Conservation (phyloP, 2,888 invertebrate species). For the Tanytarsus gracilentus region DNA sequence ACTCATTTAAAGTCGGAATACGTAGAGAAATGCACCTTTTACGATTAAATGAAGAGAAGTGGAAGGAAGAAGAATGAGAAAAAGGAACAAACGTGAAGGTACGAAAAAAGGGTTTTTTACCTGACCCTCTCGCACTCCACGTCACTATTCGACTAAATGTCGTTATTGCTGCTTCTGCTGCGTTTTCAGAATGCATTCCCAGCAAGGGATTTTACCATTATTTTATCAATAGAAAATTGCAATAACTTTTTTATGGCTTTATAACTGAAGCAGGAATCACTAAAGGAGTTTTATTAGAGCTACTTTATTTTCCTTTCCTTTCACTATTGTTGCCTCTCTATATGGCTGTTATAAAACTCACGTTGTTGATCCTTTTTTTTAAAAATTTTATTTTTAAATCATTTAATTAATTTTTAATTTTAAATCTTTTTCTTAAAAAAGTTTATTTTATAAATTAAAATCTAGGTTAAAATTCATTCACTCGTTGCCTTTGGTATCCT, state of each 20-base stretch:
- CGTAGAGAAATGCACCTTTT: slow-evolving; percentile 23
- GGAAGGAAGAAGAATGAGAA: not conserved
- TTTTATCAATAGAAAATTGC: slow-evolving; percentile 18
- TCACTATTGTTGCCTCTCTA: slow-evolving; percentile 10
- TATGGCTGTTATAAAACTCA: not conserved
- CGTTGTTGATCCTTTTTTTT: too few relatives aligned
- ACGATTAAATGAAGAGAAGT: slow-evolving; percentile 3
- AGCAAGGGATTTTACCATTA: slow-evolving; percentile 12
- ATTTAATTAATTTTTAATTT: too few relatives aligned
- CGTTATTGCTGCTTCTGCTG: too few relatives aligned
- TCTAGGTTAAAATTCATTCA: too few relatives aligned
- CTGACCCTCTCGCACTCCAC: slow-evolving; percentile 20
- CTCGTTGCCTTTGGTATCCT: too few relatives aligned
- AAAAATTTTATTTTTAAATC: too few relatives aligned
- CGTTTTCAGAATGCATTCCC: slow-evolving; percentile 20
- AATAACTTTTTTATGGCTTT: slow-evolving; percentile 27
- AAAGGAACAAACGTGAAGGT: slow-evolving; percentile 1
- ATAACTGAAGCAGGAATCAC: slow-evolving; percentile 13
- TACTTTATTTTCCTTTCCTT: not conserved
- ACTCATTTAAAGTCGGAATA: not conserved
- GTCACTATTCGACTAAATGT: too few relatives aligned
- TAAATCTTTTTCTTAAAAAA: too few relatives aligned
- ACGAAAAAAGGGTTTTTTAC: slow-evolving; percentile 22
- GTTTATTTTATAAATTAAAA: too few relatives aligned
- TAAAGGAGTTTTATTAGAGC: slow-evolving; percentile 21